Percentiles rank a stretch among this genome's conserved stretches.
Conservation (phyloP, 2,888 invertebrate genomes). For the Callyntrura guangdongensis region DNA sequence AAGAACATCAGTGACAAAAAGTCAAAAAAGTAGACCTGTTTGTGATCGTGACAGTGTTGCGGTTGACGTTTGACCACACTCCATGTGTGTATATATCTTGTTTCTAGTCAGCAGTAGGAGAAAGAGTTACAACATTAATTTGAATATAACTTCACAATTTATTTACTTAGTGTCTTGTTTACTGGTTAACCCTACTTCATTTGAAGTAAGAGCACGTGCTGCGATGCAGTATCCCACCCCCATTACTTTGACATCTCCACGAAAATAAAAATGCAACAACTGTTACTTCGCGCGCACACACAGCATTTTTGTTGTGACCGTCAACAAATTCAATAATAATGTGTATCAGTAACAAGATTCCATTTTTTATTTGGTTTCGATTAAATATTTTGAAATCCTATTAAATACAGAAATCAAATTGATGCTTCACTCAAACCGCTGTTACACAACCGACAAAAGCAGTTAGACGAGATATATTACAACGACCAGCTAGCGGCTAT, state of each 20-base stretch:
- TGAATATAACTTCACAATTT: constrained; percentile 38
- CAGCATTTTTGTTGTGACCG: background rate
- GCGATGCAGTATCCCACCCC: background rate
- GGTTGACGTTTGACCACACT: constrained; percentile 21
- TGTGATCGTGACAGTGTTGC: background rate
- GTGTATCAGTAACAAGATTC: constrained; percentile 56
- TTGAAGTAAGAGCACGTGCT: constrained; percentile 58
- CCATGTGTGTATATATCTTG: background rate
- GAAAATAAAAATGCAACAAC: background rate
- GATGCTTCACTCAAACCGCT: constrained; percentile 14
- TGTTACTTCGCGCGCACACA: too few species aligned
- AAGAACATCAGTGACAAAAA: background rate
- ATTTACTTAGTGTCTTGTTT: constrained; percentile 33
- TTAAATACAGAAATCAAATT: constrained; percentile 52
- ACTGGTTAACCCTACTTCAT: constrained; percentile 37
- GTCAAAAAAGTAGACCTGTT: background rate
- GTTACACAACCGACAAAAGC: background rate
- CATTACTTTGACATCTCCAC: background rate
- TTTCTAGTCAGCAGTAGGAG: background rate
- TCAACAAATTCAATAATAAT: constrained; percentile 32
- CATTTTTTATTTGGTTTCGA: constrained; percentile 50
- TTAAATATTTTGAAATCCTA: constrained; percentile 69
- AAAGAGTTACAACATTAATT: constrained; percentile 23
- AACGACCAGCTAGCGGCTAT: background rate
- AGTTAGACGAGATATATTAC: constrained; percentile 6